Evolutionary conservation across 2,888 invertebrate species (phyloP), one percentile per base, ranked within the genome.

Genomic region (Entomobrya multifasciata): DNA sequence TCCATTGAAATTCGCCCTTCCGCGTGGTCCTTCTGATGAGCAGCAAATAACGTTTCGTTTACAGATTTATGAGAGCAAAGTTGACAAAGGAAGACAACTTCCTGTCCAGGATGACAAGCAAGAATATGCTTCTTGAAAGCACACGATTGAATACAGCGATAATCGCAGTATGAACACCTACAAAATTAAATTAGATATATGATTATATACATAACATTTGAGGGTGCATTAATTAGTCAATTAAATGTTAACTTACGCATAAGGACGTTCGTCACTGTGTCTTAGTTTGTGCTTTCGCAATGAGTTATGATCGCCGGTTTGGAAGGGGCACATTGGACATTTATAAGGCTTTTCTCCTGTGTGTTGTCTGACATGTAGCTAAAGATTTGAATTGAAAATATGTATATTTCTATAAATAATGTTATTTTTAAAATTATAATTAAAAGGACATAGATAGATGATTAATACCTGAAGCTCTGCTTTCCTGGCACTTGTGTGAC

Each of bases 311-410:
- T 96, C 96, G 0, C 95, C 95, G 2, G 96, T 95, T 65, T 91
- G 91, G 92, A 95, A 96, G 11, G 94, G 93, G 91, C 96, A 96
- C 25, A 94, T 92, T 47, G 94, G 94, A 91, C 96, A 96, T 78
- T 94, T 94, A 90, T 95, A 95, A 0, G 96, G 96, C 92, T 96
- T 96, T 90, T 96, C 96, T 3, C 96, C 95, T 0, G 96, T 96
- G 91, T 96, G 96, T 90, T 95, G 95, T 13, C 96, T 93, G 91
- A 95, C 93, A 92, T 96, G 96, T 90, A 96, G 94, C 91, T 92
- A 91, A 93, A 87, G 90, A 80, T 80, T 67, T 15, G 76, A 22
- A 36, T 36, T 36, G 36, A 36, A 36, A 6, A 36, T 36, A n/a
- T n/a, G n/a, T n/a, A n/a, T n/a, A n/a, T n/a, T n/a, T n/a, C n/a